Conservation (phyloP, 1,140 invertebrate genomes). For the Pomacea maculata region DNA sequence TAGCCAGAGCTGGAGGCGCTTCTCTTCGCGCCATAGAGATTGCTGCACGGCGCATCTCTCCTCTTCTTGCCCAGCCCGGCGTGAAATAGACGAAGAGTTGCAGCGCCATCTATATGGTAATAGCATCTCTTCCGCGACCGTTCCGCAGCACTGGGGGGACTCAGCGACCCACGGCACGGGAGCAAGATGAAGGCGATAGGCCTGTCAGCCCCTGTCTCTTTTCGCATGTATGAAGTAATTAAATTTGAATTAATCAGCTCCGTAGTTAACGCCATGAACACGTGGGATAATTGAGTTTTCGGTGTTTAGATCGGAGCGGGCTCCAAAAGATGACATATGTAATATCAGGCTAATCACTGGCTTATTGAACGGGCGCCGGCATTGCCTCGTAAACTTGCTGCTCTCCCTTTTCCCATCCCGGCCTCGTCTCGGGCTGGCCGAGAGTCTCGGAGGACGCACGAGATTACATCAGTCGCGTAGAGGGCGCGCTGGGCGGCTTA, state of each 20-base stretch:
- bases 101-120: conserved; percentile 39
- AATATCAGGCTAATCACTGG: conserved; percentile 38
- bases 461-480: conserved; percentile 24
- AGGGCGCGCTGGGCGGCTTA: conserved; percentile 17
- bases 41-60: not conserved
- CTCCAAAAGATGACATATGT: conserved; percentile 42
- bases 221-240: conserved; percentile 45
- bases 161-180: conserved; percentile 6
- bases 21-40: conserved; percentile 16
- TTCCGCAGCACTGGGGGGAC: not conserved
- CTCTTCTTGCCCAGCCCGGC: conserved; percentile 12
- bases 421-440: conserved; percentile 12
- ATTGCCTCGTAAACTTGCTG: conserved; percentile 35
- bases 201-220: conserved; percentile 19
- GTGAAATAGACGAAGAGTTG: conserved; percentile 10
- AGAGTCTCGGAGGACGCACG: conserved; percentile 24
- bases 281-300: conserved; percentile 45
- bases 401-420: not conserved
- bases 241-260: conserved; percentile 48
- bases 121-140: conserved; percentile 17
- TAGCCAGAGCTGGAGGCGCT: not conserved
- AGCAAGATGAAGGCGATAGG: conserved; percentile 26
- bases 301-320: conserved; percentile 34
- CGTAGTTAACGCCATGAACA: conserved; percentile 39
- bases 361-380: conserved; percentile 33